Percentiles rank a stretch among this genome's conserved stretches.
These are phyloP conservation scores for Eupithecia inturbata DNA, from an alignment of 2,888 invertebrate genomes.

Conservation along the genomic window DNA sequence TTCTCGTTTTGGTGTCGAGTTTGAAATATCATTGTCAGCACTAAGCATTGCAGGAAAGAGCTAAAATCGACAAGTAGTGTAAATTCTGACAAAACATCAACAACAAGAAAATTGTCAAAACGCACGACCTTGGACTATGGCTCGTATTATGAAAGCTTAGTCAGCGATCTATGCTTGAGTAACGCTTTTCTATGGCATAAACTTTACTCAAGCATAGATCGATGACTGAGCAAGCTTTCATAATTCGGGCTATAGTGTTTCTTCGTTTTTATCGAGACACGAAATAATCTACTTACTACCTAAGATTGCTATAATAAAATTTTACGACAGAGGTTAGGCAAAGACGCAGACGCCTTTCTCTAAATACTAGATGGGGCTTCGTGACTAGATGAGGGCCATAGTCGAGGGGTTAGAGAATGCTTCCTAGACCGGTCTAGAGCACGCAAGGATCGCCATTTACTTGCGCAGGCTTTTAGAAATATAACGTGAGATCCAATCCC, in stretches of 20 bases:
- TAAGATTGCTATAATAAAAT: constrained; percentile 29
- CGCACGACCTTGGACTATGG: too few relatives aligned
- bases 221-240: too few relatives aligned
- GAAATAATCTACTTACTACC: constrained; percentile 13
- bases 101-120: too few relatives aligned
- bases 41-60: too few relatives aligned
- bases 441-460: constrained; percentile 23
- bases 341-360: constrained; percentile 31
- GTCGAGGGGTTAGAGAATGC: constrained; percentile 38
- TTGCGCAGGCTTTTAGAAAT: not conserved
- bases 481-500: not conserved
- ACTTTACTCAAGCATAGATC: too few relatives aligned
- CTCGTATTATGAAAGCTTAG: too few relatives aligned
- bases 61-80: not conserved
- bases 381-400: constrained; percentile 30
- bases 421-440: constrained; percentile 23
- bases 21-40: too few relatives aligned
- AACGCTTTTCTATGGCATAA: too few relatives aligned
- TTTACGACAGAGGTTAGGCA: constrained; percentile 20
- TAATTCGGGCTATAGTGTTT: too few relatives aligned
- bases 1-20: too few relatives aligned
- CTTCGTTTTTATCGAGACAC: not conserved
- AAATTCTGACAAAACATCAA: not conserved
- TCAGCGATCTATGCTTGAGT: too few relatives aligned
- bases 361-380: constrained; percentile 14